Evolutionary conservation across 30 jellyfish, hydroid and myxozoan genomes (phyloP), one percentile per base, ranked within the genome.

Genomic region (Pelagia noctiluca): DNA sequence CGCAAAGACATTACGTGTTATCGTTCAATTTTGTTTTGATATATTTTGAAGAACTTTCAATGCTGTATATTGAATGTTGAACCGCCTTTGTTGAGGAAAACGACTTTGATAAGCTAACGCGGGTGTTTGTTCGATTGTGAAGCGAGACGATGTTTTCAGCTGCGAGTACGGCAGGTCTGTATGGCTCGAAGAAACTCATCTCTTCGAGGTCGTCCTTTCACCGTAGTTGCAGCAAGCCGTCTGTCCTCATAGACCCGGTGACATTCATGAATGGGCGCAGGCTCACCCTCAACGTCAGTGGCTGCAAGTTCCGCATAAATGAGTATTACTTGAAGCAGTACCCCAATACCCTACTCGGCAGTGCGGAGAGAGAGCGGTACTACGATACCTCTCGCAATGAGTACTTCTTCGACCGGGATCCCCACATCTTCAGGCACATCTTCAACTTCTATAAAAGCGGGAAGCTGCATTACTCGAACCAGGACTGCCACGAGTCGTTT

Each of bases 341-440:
- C 71, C 99, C 99, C n/a, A 95, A 84, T 13, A 94, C 99, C 34
- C 80, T 94, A 48, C 86, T 94, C 37, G 99, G 99, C 35, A 82
- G 97, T 71, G 54, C 72, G 2, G 96, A 82, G 18, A 57, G 90
- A 32, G 89, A 80, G 37, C 77, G 37, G 26, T 94, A 54, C 65
- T 94, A 71, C 77, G 99, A 94, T 50, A 72, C 70, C 49, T 63
- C 60, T 21, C 93, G 89, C 47, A 76, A 88, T 22, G 99, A 94
- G 35, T 94, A 82, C 76, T 94, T 94, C 88, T 94, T 94, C 68
- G 99, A 94, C 67, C 89, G 99, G 50, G 99, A 94, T 71, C 99
- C 99, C 18, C 85, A 75, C 63, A 87, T 94, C 35, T 94, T 94
- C 42, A 87, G 97, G 7, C 96, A 88, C 72, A 87, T 94, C 38